Conservation (phyloP, 64 coral and sea anemone genomes). For the Actinia equina region DNA sequence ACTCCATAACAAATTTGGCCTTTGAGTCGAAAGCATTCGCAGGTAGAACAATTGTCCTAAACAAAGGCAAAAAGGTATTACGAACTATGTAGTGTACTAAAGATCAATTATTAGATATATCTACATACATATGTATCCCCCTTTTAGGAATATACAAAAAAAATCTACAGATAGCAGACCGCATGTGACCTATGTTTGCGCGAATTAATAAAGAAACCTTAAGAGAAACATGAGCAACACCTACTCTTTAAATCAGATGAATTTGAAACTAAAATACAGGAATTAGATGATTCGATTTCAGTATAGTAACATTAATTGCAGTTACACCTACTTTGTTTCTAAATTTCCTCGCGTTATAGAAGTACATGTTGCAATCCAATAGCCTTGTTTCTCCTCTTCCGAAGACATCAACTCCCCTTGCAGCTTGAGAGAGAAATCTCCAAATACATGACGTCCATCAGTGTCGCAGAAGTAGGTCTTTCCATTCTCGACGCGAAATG, state of each 20-base stretch:
- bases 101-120: too few relatives aligned
- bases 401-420: background rate
- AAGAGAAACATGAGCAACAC: background rate
- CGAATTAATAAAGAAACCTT: too few relatives aligned
- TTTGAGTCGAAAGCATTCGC: background rate
- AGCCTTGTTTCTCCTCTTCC: background rate
- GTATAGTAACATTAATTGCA: background rate
- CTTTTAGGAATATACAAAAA: too few relatives aligned
- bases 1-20: background rate
- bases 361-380: background rate
- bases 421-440: background rate
- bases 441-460: background rate
- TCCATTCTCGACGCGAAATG: background rate
- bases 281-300: too few relatives aligned
- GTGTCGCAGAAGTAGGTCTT: background rate
- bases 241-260: too few relatives aligned
- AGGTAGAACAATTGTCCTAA: slow-evolving; percentile 8
- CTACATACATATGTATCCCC: too few relatives aligned
- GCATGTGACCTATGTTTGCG: too few relatives aligned
- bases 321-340: background rate
- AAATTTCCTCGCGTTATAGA: background rate
- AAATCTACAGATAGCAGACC: too few relatives aligned
- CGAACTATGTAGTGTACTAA: too few relatives aligned
- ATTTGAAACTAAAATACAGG: too few relatives aligned
- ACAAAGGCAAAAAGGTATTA: too few relatives aligned